phyloP scores from a whole-genome alignment of 2,888 invertebrate species.

The Mechanitis messenoides region DNA sequence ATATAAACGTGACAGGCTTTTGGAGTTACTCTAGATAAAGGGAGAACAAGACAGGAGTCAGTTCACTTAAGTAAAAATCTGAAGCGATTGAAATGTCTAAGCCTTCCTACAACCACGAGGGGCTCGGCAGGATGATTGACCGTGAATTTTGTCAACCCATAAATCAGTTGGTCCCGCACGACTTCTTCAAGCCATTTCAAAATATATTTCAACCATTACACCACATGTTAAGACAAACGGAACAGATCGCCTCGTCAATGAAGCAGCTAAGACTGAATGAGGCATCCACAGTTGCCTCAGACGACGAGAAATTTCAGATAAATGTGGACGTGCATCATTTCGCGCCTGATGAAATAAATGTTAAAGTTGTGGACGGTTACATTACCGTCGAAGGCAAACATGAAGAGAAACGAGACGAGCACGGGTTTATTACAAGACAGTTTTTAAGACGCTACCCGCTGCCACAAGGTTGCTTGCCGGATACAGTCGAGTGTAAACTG shows the following conservation, averaged over 20 bases:
- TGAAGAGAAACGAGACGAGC: constrained; percentile 83
- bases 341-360: constrained; percentile 83
- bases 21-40: too few species aligned
- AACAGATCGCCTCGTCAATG: constrained; percentile 50
- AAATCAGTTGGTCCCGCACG: constrained; percentile 35
- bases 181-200: constrained; percentile 41
- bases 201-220: constrained; percentile 38
- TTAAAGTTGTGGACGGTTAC: constrained; percentile 81
- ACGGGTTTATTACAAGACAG: constrained; percentile 83
- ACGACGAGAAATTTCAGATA: constrained; percentile 79
- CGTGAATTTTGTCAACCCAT: constrained; percentile 47
- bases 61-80: constrained; percentile 15
- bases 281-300: constrained; percentile 62
- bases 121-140: constrained; percentile 57
- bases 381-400: constrained; percentile 86
- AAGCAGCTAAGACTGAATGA: constrained; percentile 61
- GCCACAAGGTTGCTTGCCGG: constrained; percentile 83
- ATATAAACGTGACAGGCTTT: constrained; percentile 31
- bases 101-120: constrained; percentile 49
- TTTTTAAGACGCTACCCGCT: constrained; percentile 84
- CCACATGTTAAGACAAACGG: constrained; percentile 45
- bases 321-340: constrained; percentile 87
- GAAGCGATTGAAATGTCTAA: constrained; percentile 44
- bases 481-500: constrained; percentile 82
- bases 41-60: constrained; percentile 10